Evolutionary conservation across 2,888 invertebrate species (phyloP).

Genomic region (Drosophila mimetica): DNA sequence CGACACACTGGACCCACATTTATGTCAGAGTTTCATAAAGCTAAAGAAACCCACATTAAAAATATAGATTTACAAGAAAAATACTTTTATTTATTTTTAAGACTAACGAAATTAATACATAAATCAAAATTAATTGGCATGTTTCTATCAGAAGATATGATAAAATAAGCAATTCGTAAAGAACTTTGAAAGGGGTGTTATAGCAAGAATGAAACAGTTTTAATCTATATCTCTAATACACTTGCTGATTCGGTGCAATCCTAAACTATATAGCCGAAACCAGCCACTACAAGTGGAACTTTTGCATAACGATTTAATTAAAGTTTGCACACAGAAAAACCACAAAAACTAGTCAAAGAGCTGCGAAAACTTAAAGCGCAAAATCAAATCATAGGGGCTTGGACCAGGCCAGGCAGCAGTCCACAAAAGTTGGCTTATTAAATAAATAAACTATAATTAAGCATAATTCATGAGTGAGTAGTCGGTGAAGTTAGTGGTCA

Average conservation of each 20-base stretch:
- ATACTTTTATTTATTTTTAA: neutral
- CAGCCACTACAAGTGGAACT: conserved; percentile 68
- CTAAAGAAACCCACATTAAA: neutral
- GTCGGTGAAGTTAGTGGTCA: conserved; percentile 4
- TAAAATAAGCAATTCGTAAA: too few species aligned
- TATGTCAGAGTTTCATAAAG: neutral
- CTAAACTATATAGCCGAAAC: conserved; percentile 64
- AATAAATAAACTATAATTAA: conserved; percentile 74
- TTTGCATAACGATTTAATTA: conserved; percentile 81
- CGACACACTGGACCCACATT: conserved; percentile 54
- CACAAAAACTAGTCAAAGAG: conserved; percentile 52
- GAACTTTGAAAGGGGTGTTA: too few species aligned
- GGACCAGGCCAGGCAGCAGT: conserved; percentile 17
- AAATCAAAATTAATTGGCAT: too few species aligned
- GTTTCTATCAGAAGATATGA: too few species aligned
- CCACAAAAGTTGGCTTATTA: conserved; percentile 56
- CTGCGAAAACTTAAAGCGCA: conserved; percentile 69
- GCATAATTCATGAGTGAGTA: conserved; percentile 22
- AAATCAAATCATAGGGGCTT: conserved; percentile 44
- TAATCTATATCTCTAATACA: conserved; percentile 37
- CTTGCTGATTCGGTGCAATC: conserved; percentile 70
- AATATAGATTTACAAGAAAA: neutral
- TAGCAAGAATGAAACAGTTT: too few species aligned
- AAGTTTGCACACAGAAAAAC: conserved; percentile 50
- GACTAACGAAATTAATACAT: too few species aligned